Percentiles rank a stretch among this genome's conserved stretches.
Conservation (phyloP, 2,113 vertebrate genomes). For the Colossoma macropomum region DNA sequence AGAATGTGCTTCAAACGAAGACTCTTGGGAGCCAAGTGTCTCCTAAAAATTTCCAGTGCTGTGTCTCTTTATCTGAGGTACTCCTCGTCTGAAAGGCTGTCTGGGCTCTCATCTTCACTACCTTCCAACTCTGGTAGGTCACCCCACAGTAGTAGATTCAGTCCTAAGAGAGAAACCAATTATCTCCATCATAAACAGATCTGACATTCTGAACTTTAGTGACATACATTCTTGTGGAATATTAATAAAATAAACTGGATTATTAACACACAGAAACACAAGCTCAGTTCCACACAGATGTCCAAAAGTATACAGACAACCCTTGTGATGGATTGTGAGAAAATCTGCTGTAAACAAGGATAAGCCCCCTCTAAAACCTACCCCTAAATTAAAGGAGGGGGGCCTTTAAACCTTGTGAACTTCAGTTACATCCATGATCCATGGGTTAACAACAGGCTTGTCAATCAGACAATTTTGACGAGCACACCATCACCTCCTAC, state of each 20-base stretch:
- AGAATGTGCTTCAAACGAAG: constrained; percentile 32
- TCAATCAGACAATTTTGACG: too few relatives aligned
- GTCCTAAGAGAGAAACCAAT: constrained; percentile 76
- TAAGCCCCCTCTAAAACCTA: too few relatives aligned
- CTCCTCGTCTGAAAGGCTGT: constrained; percentile 85
- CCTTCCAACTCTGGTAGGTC: constrained; percentile 92
- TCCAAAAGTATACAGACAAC: not conserved
- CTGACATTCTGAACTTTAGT: not conserved
- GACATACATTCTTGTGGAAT: too few relatives aligned
- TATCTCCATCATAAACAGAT: not conserved
- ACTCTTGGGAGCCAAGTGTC: not conserved
- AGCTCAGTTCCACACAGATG: not conserved
- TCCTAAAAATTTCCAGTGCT: not conserved
- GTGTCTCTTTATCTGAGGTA: constrained; percentile 77
- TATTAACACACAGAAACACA: too few relatives aligned
- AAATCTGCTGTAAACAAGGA: too few relatives aligned
- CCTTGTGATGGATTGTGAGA: too few relatives aligned
- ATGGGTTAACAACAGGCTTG: too few relatives aligned
- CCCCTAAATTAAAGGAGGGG: too few relatives aligned
- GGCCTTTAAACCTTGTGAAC: too few relatives aligned
- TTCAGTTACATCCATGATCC: too few relatives aligned
- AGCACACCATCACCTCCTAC: too few relatives aligned
- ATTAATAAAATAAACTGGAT: too few relatives aligned
- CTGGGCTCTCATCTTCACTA: constrained; percentile 81
- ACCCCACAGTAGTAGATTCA: constrained; percentile 92